phyloP scores from a whole-genome alignment of 2,888 invertebrate species.

The Baccha elongata region DNA sequence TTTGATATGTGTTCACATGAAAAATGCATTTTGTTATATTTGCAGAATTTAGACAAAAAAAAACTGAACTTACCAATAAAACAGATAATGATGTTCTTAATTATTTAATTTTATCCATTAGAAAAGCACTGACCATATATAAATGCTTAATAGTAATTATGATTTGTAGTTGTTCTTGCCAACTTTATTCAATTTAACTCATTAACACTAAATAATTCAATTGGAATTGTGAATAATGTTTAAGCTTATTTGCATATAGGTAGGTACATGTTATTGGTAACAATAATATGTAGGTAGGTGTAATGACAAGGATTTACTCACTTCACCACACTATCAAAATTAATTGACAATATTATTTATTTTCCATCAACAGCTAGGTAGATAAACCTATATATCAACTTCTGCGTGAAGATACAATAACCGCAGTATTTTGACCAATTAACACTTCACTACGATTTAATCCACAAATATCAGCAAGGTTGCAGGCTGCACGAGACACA shows the following conservation, averaged over 20 bases:
- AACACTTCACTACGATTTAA: slow-evolving; percentile 44
- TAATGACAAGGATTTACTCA: slow-evolving; percentile 9
- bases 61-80: slow-evolving; percentile 38
- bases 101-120: slow-evolving; percentile 54
- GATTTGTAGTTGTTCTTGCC: background rate
- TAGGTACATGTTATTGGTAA: no score
- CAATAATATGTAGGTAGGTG: background rate
- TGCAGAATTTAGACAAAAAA: background rate
- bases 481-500: slow-evolving; percentile 1
- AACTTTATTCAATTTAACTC: background rate
- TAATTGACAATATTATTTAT: slow-evolving; percentile 42
- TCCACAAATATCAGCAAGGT: slow-evolving; percentile 12
- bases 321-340: slow-evolving; percentile 27
- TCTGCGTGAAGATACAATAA: slow-evolving; percentile 8
- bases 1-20: background rate
- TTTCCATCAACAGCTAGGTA: slow-evolving; percentile 48
- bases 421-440: slow-evolving; percentile 53
- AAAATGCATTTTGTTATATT: background rate
- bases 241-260: slow-evolving; percentile 11
- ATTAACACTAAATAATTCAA: slow-evolving; percentile 22
- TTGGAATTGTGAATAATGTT: slow-evolving; percentile 39
- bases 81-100: slow-evolving; percentile 31
- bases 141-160: background rate
- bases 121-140: background rate
- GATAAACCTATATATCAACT: background rate